Evolutionary conservation across 2,113 vertebrate species (phyloP), one percentile per base, ranked within the genome.

Genomic region (Cichladusa arquata): DNA sequence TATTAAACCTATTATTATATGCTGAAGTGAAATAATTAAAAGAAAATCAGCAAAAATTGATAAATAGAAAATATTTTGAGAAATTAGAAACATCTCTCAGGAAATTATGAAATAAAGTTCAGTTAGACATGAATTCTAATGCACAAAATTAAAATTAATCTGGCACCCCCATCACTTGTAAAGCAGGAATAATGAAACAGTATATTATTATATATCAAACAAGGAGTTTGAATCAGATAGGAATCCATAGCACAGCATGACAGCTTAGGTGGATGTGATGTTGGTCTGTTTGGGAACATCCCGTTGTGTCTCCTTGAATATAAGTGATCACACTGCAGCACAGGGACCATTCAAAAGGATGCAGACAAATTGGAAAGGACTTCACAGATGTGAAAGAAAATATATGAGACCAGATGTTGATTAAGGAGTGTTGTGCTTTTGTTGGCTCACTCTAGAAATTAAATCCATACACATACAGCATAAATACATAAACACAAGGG

Each of bases 361-460:
- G 25, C 50, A 79, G 86, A 79, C 80, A 95, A 79, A 87, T 71
- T 85, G 61, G n/a, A 93, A 92, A 87, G 47, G 56, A 93, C 77
- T 93, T 93, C 65, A 81, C 73, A 91, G 83, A 92, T 77, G 61
- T 91, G 77, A 71, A 94, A 93, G 69, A 67, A 86, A 92, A 86
- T 92, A 71, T 34, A 69, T 60, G 40, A 61, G n/a, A 23, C 47
- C 77, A 93, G 86, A 95, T 74, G 73, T 71, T 96, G 94, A 94
- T 92, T 93, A 84, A 91, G 79, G 65, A 89, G 31, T n/a, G 31
- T 56, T 89, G 36, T 89, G 44, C 77, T 93, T 95, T 71, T 67
- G 44, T 89, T 92, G 61, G 88, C 60, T 95, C 3, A 2, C 44
- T 89, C 81, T 40, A 86, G 67, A 92, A 74, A 92, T 92, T 67